Percentiles rank a stretch among this genome's conserved stretches.
Evolutionary conservation across 1,140 invertebrate species (phyloP).

Genomic region (Octopus sinensis): DNA sequence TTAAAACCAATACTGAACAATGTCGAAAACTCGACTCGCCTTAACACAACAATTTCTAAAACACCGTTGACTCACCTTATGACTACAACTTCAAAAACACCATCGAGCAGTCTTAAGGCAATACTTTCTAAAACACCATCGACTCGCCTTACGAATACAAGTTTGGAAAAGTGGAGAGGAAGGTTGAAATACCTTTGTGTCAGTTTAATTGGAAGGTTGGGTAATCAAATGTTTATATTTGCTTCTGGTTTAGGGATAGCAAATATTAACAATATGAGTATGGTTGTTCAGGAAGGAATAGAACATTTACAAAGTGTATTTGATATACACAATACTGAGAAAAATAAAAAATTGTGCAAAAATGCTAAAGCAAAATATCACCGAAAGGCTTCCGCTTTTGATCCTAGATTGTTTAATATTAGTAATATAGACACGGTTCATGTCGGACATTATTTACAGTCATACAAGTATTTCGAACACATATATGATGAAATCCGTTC

Average conservation of each 20-base stretch:
- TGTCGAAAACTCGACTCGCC: too few species aligned
- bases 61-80: too few species aligned
- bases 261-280: constrained; percentile 14
- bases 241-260: constrained; percentile 30
- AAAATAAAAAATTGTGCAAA: background rate
- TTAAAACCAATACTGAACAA: too few species aligned
- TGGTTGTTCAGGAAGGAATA: background rate
- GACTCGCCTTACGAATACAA: too few species aligned
- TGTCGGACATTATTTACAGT: constrained; percentile 27
- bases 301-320: too few species aligned
- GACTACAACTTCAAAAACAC: too few species aligned
- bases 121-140: too few species aligned
- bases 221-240: constrained; percentile 32
- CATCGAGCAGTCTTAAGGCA: too few species aligned
- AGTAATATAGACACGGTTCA: background rate
- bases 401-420: constrained; percentile 18
- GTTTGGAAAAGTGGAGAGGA: too few species aligned
- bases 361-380: background rate
- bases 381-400: constrained; percentile 13
- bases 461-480: constrained; percentile 30
- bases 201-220: constrained; percentile 17
- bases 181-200: background rate
- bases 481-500: constrained; percentile 17
- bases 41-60: too few species aligned
- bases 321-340: too few species aligned